phyloP scores from a whole-genome alignment of 1,140 invertebrate species.

The Zelostemma sp. region DNA sequence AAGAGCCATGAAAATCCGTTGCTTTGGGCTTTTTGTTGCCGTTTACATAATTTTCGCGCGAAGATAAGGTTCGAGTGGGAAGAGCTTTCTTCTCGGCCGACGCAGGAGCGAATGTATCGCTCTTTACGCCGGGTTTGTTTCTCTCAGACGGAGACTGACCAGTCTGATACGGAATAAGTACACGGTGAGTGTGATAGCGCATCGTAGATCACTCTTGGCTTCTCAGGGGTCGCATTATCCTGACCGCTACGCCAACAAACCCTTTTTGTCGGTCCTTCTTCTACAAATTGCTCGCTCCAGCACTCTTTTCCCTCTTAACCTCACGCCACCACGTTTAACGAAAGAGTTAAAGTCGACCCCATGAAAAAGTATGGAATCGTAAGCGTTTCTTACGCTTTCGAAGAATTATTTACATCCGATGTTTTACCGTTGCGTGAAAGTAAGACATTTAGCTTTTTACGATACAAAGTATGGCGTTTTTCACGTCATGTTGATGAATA shows the following conservation, averaged over 20 bases:
- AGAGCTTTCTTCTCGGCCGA: not conserved
- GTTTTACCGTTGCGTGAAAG: not conserved
- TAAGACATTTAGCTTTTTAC: too few relatives aligned
- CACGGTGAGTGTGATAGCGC: conserved; percentile 54
- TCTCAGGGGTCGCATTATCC: conserved; percentile 67
- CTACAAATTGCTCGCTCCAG: conserved; percentile 60
- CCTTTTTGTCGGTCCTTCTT: conserved; percentile 64
- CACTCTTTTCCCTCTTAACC: conserved; percentile 32
- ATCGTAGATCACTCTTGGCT: conserved; percentile 65
- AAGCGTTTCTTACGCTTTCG: conserved; percentile 29
- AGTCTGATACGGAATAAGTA: conserved; percentile 52
- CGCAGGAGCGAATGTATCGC: not conserved
- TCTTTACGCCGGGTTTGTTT: conserved; percentile 16
- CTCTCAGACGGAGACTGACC: conserved; percentile 20
- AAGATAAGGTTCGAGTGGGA: not conserved
- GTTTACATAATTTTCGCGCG: not conserved
- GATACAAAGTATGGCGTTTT: too few relatives aligned
- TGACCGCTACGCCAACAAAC: conserved; percentile 50
- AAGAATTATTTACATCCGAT: not conserved
- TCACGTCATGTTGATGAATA: too few relatives aligned
- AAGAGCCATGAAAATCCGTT: conserved; percentile 6
- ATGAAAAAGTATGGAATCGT: conserved; percentile 53
- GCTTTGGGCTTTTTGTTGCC: not conserved
- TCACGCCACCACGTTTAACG: conserved; percentile 16
- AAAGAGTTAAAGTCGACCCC: conserved; percentile 62